phyloP scores from a whole-genome alignment of 2,113 vertebrate genomes.

The Seriola aureovittata region DNA sequence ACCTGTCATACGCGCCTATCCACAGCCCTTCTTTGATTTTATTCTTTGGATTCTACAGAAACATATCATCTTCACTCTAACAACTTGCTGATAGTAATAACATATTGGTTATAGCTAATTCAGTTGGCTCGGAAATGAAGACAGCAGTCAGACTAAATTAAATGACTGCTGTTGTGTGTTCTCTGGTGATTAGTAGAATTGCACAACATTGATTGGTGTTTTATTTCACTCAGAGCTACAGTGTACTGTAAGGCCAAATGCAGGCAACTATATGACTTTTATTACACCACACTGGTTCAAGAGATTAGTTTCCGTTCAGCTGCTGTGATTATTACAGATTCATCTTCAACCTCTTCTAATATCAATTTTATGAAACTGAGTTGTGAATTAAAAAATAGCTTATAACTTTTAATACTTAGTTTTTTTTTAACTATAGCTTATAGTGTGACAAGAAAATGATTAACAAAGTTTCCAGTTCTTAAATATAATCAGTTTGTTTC shows the following conservation, averaged over 20 bases:
- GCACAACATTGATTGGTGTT: slow-evolving; percentile 43
- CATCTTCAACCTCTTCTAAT: background rate
- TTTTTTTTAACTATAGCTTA: too few species aligned
- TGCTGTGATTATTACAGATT: background rate
- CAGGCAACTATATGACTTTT: slow-evolving; percentile 1
- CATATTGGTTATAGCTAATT: slow-evolving; percentile 51
- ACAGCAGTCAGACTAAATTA: slow-evolving; percentile 32
- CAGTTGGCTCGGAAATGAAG: slow-evolving; percentile 42
- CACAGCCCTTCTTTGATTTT: slow-evolving; percentile 15
- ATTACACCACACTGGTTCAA: background rate
- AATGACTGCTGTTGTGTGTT: slow-evolving; percentile 41
- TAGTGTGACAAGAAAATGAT: too few species aligned
- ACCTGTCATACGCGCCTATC: slow-evolving; percentile 12
- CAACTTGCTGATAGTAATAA: slow-evolving; percentile 40
- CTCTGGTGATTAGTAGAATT: slow-evolving; percentile 39
- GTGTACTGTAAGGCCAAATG: background rate
- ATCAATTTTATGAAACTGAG: background rate
- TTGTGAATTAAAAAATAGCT: background rate
- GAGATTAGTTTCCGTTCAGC: slow-evolving; percentile 4
- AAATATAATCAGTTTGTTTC: too few species aligned
- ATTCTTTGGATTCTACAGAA: slow-evolving; percentile 30
- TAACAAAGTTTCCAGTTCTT: too few species aligned
- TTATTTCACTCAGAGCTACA: slow-evolving; percentile 25
- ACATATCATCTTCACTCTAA: slow-evolving; percentile 4
- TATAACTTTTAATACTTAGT: background rate